phyloP scores from a whole-genome alignment of 2,888 invertebrate species.

The Melikaiella ostensackeni region DNA sequence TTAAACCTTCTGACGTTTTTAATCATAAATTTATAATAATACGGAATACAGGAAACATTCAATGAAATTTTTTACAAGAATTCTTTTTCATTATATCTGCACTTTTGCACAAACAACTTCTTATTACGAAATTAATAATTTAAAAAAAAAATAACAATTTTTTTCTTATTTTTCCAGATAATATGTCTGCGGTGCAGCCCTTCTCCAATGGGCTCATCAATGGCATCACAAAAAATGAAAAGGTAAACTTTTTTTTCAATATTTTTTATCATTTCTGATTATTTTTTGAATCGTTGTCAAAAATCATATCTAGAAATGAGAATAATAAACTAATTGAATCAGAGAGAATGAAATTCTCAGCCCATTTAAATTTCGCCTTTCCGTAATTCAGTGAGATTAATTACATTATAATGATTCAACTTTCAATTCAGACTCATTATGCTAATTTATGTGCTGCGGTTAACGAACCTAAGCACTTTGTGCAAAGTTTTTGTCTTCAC shows the following conservation, averaged over 20 bases:
- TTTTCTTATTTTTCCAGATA: slow-evolving; percentile 61
- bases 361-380: too few species aligned
- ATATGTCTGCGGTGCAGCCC: slow-evolving; percentile 67
- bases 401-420: not conserved
- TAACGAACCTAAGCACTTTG: not conserved
- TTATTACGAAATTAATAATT: not conserved
- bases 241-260: slow-evolving; percentile 57
- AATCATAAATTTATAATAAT: not conserved
- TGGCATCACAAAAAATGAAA: slow-evolving; percentile 63
- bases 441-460: not conserved
- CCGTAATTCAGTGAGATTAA: not conserved
- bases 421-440: not conserved
- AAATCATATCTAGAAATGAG: not conserved
- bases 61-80: not conserved
- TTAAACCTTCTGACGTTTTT: too few species aligned
- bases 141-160: slow-evolving; percentile 18
- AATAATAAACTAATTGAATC: not conserved
- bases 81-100: not conserved
- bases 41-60: not conserved
- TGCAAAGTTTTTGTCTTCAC: not conserved
- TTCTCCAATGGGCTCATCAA: slow-evolving; percentile 64
- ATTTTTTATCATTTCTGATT: not conserved
- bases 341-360: too few species aligned
- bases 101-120: not conserved
- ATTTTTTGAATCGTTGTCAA: not conserved